These are phyloP conservation scores for Caenorhabditis imperialis DNA, from an alignment of 2,888 invertebrate genomes.

Conservation along the genomic window DNA sequence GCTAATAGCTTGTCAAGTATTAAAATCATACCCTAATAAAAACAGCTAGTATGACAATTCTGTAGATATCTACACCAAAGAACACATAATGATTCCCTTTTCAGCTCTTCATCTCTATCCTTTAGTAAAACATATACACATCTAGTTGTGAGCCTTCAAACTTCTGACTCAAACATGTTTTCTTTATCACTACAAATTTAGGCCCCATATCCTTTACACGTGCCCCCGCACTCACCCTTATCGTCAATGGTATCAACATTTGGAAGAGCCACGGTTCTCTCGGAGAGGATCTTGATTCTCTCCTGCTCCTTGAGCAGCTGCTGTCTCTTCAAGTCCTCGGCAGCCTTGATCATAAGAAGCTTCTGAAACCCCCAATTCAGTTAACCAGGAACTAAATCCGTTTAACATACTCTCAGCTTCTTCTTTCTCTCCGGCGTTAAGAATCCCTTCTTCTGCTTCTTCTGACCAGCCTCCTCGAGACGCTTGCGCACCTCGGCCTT, in stretches of 20 bases:
- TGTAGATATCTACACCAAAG: too few relatives aligned
- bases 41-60: too few relatives aligned
- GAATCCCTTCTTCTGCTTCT: conserved; percentile 95
- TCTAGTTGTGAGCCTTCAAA: too few relatives aligned
- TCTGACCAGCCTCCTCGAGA: conserved; percentile 97
- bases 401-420: conserved; percentile 95
- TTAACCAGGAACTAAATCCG: too few relatives aligned
- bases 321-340: conserved; percentile 99
- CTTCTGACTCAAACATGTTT: too few relatives aligned
- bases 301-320: conserved; percentile 98
- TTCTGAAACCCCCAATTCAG: conserved; percentile 83
- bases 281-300: conserved; percentile 93
- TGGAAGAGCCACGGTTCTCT: conserved; percentile 91
- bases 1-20: too few relatives aligned
- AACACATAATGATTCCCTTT: too few relatives aligned
- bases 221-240: conserved; percentile 92
- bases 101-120: too few relatives aligned
- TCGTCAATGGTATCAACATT: conserved; percentile 87
- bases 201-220: too few relatives aligned
- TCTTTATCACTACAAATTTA: too few relatives aligned
- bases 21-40: too few relatives aligned
- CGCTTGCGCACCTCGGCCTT: conserved; percentile 97
- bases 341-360: conserved; percentile 99
- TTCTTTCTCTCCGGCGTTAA: conserved; percentile 99
- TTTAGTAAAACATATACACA: too few relatives aligned